A percentile compares a stretch with the other conserved stretches of the same genome.
These are phyloP conservation scores for Octodon degus DNA, from an alignment of 2,113 vertebrate genomes.

Conservation along the genomic window DNA sequence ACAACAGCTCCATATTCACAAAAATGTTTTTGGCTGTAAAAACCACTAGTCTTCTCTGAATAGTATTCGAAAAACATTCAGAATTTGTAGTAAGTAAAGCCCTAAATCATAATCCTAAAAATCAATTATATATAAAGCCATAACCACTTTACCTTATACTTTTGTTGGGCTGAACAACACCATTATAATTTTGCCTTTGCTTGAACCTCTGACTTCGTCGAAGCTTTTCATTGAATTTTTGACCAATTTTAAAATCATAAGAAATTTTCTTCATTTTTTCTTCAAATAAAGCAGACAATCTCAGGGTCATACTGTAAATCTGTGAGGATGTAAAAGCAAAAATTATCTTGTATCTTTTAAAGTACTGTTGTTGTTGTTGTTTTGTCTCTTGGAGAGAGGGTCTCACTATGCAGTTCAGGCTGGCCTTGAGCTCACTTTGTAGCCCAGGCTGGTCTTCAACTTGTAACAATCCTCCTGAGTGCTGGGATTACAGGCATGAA, in stretches of 20 bases:
- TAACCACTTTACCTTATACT: conserved; percentile 81
- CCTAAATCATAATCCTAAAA: background rate
- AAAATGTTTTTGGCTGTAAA: background rate
- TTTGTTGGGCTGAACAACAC: conserved; percentile 74
- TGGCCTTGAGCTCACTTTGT: too few relatives aligned
- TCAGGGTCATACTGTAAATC: conserved; percentile 99
- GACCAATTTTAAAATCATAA: conserved; percentile 94
- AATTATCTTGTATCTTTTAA: conserved; percentile 54
- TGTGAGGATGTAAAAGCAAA: conserved; percentile 76
- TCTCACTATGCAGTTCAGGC: too few relatives aligned
- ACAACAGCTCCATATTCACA: background rate
- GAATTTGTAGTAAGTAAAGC: background rate
- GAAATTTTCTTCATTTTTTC: conserved; percentile 94
- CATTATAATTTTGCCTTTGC: conserved; percentile 87
- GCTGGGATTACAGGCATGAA: too few relatives aligned
- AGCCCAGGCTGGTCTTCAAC: too few relatives aligned
- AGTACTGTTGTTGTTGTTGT: too few relatives aligned
- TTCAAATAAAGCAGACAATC: conserved; percentile 96
- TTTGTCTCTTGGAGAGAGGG: too few relatives aligned
- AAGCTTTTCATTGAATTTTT: conserved; percentile 92
- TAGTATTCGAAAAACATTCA: background rate
- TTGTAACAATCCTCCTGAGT: too few relatives aligned
- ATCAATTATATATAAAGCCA: background rate
- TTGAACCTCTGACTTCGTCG: conserved; percentile 92
- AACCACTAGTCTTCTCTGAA: conserved; percentile 7